A percentile compares a stretch with the other conserved stretches of the same genome.
Conservation (phyloP, 2,888 invertebrate genomes). For the Diplolepis rosae region DNA sequence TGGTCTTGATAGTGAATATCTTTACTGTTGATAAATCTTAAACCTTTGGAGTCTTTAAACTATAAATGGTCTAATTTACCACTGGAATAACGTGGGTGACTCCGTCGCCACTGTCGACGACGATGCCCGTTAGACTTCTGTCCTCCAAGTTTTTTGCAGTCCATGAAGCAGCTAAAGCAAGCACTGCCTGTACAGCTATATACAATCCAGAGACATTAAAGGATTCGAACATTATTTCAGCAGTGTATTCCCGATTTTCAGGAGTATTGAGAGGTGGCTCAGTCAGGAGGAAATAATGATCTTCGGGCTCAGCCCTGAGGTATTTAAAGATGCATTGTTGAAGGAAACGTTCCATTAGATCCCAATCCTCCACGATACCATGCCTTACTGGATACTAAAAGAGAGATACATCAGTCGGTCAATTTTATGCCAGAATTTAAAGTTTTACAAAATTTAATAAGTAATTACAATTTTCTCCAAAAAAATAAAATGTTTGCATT, state of each 20-base stretch:
- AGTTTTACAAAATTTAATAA: too few species aligned
- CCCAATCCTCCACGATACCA: slow-evolving; percentile 99
- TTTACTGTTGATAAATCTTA: too few species aligned
- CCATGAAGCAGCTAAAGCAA: slow-evolving; percentile 99
- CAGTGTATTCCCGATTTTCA: slow-evolving; percentile 96
- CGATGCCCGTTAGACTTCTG: slow-evolving; percentile 96
- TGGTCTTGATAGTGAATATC: too few species aligned
- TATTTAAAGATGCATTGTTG: slow-evolving; percentile 99
- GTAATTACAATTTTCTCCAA: too few species aligned
- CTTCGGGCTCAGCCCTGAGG: slow-evolving; percentile 98
- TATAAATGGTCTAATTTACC: too few species aligned
- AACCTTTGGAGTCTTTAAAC: too few species aligned
- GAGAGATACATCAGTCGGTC: neutral
- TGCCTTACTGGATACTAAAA: slow-evolving; percentile 96
- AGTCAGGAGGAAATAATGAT: slow-evolving; percentile 98
- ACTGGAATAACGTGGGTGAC: slow-evolving; percentile 99
- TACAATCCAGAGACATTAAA: slow-evolving; percentile 99
- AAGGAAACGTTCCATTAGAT: slow-evolving; percentile 98
- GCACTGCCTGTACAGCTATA: slow-evolving; percentile 99
- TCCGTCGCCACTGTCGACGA: slow-evolving; percentile 99
- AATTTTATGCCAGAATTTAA: too few species aligned
- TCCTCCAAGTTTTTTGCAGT: slow-evolving; percentile 91
- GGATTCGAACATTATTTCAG: slow-evolving; percentile 99
- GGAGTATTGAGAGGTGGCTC: slow-evolving; percentile 99
- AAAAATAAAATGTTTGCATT: too few species aligned